Percentiles rank a stretch among this genome's conserved stretches.
Conservation (phyloP, 1,140 invertebrate genomes). For the Drosophila melanogaster region Release_6_plus_ISO1_MT NT_033779.5:16016001-16016500, state of each 20-base stretch:
- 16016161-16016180: too few species aligned
- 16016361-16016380: conserved; percentile 21
- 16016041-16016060: conserved; percentile 52
- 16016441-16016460: conserved; percentile 45
- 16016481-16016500: background rate
- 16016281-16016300: too few species aligned
- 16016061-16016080: conserved; percentile 17
- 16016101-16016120: background rate
- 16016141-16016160: too few species aligned
- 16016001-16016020: conserved; percentile 19
- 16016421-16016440: conserved; percentile 71
- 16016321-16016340: background rate
- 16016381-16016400: conserved; percentile 34
- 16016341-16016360: conserved; percentile 6
- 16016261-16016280: too few species aligned
- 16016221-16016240: too few species aligned
- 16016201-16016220: too few species aligned
- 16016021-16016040: conserved; percentile 35
- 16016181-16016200: too few species aligned
- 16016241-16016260: too few species aligned
- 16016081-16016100: conserved; percentile 44
- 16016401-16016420: conserved; percentile 80
- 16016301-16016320: too few species aligned
- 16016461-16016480: conserved; percentile 38
- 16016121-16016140: background rate